Evolutionary conservation across 2,888 invertebrate genomes (phyloP), one percentile per base, ranked within the genome.

Genomic region (Troides helena): DNA sequence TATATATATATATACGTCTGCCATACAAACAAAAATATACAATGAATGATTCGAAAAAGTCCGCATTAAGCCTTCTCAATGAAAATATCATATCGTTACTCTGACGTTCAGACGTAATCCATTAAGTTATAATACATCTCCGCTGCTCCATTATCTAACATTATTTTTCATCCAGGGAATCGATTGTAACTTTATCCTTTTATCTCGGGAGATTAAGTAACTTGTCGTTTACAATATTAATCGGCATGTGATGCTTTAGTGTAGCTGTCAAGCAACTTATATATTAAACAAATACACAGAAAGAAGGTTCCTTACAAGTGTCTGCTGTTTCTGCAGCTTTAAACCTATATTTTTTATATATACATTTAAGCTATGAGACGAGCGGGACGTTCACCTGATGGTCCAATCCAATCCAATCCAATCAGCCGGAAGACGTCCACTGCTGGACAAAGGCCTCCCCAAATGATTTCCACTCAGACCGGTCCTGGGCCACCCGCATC

Each of bases 91-190:
- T 56, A 18, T 53, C 36, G 60, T 50, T 64, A 39, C 57, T 57
- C 30, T 39, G 12, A 36, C 30, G 23, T 56, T 61, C 53, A 62
- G 56, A 61, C 53, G 25, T 62, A 62, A 67, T 67, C 67, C 67
- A 67, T 67, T 67, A 67, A 67, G 62, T 62, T 53, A 30, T 53
- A 65, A 66, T 66, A 56, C 43, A 67, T 67, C 62, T 56, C 30
- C 62, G 56, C 56, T 62, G 23, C 21, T 67, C 67, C 67, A 67
- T 67, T 67, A 62, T 56, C 39, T 67, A 10, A 62, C 61, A 67
- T 67, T 23, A 57, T 67, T 62, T 67, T 62, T 66, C 62, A 67
- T 67, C 56, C 18, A 17, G 2, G 12, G 23, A 56, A 62, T 67
- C 39, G 25, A 62, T 62, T 23, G 61, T 57, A 67, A 67, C 62